Evolutionary conservation across 2,888 invertebrate species (phyloP).

Genomic region (Brachypalpus laphriformis): DNA sequence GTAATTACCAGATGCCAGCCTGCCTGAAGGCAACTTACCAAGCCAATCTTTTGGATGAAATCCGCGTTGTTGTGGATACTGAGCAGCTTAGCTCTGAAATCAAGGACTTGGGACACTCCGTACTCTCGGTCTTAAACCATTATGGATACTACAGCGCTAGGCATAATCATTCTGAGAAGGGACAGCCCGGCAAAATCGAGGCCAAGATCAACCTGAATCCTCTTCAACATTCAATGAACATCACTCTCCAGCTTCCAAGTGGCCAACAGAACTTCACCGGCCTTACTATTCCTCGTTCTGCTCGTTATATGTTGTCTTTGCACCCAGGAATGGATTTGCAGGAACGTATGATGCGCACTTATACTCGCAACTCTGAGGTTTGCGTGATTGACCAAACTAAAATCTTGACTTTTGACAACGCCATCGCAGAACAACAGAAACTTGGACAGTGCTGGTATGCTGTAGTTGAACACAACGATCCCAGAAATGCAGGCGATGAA

Average conservation of each 20-base stretch:
- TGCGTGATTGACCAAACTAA: slow-evolving; percentile 86
- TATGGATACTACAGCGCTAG: slow-evolving; percentile 83
- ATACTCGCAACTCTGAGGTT: slow-evolving; percentile 75
- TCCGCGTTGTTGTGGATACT: slow-evolving; percentile 83
- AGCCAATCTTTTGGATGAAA: slow-evolving; percentile 84
- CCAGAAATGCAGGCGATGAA: slow-evolving; percentile 77
- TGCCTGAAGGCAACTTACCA: slow-evolving; percentile 85
- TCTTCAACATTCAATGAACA: slow-evolving; percentile 83
- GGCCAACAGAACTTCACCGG: slow-evolving; percentile 82
- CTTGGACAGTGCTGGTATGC: slow-evolving; percentile 86
- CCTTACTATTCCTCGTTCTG: slow-evolving; percentile 82
- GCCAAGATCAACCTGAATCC: slow-evolving; percentile 83
- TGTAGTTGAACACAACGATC: slow-evolving; percentile 84
- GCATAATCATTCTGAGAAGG: slow-evolving; percentile 83
- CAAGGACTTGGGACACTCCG: slow-evolving; percentile 83
- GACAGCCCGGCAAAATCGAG: slow-evolving; percentile 83
- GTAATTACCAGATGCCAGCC: slow-evolving; percentile 84
- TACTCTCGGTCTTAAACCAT: slow-evolving; percentile 83
- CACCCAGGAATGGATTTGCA: slow-evolving; percentile 82
- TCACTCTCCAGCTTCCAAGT: slow-evolving; percentile 83
- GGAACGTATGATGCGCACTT: slow-evolving; percentile 80
- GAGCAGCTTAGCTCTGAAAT: slow-evolving; percentile 83
- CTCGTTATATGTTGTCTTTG: slow-evolving; percentile 82
- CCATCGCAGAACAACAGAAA: slow-evolving; percentile 84
- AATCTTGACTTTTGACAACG: slow-evolving; percentile 87